Evolutionary conservation across 2,113 vertebrate species (phyloP), one percentile per base, ranked within the genome.

Genomic region (Puma concolor): DNA sequence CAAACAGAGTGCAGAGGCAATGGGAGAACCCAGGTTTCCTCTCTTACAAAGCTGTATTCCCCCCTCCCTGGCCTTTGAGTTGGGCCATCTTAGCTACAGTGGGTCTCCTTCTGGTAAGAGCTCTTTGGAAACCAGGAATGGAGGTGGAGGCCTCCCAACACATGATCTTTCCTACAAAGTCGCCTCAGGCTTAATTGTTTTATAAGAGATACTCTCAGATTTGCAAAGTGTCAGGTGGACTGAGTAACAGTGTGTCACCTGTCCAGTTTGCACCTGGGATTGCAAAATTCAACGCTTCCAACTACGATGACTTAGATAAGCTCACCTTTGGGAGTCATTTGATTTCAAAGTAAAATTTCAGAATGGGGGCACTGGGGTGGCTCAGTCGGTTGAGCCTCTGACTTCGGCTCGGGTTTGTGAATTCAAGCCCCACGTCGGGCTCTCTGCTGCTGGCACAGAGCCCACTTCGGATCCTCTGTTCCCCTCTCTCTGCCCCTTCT

Each of bases 11-110:
- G 31, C 4, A 16, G 8, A 10, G 38, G 11, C 63, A 14, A 0
- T 1, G 5, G 7, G 19, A n/a, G 44, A 41, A 54, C 9, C 52
- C 1, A 2, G 15, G 0, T 5, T 25, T 23, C 8, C 54, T 76
- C 36, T 31, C 27, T 63, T 12, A 2, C 4, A 9, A 66, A 60
- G 12, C 48, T 5, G 16, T 25, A 0, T 2, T 10, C 23, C 14
- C 13, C 25, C 12, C 25, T 64, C 66, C 21, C 17, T 12, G 48
- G 71, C n/a, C 92, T 41, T 66, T 8, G 17, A 25, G 57, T 17
- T n/a, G 57, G 33, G 54, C 44, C 57, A 13, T 0, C 44, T 31
- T 16, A 19, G 67, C 41, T 8, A 2, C 15, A 1, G 38, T 7
- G 33, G 16, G 6, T 36, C 25, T 66, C 69, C 36, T 66, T 16